A percentile compares a stretch with the other conserved stretches of the same genome.
These are phyloP conservation scores for Barnardius zonarius DNA, from an alignment of 2,113 vertebrate species.

Conservation along the genomic window DNA sequence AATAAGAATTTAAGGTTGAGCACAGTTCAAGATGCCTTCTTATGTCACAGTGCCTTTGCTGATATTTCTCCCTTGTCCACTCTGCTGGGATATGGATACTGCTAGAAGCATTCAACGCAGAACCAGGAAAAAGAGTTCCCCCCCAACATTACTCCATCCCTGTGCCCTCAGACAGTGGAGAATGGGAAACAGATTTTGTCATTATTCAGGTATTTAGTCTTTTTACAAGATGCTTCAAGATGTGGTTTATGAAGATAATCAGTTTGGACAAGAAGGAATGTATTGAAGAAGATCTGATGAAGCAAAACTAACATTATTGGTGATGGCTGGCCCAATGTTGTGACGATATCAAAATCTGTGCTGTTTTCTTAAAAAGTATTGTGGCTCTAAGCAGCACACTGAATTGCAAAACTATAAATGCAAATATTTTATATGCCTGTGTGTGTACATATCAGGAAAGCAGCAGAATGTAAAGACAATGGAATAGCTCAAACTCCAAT, in stretches of 20 bases:
- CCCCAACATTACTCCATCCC: rapidly evolving
- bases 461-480: constrained; percentile 53
- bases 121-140: not conserved
- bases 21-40: not conserved
- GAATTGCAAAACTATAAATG: constrained; percentile 71
- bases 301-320: constrained; percentile 48
- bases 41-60: not conserved
- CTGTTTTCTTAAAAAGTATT: constrained; percentile 56
- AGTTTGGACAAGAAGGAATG: not conserved
- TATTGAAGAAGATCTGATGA: constrained; percentile 39
- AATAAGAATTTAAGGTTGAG: not conserved
- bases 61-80: not conserved
- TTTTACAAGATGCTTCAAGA: constrained; percentile 22
- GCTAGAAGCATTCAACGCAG: not conserved
- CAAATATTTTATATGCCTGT: not conserved
- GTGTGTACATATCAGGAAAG: not conserved
- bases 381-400: constrained; percentile 50
- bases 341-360: constrained; percentile 29
- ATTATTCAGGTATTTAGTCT: constrained; percentile 1
- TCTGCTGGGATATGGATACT: not conserved
- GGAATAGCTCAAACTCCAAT: constrained; percentile 63
- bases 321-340: constrained; percentile 48
- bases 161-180: not conserved
- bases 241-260: constrained; percentile 39
- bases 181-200: not conserved